These are phyloP conservation scores for Laticauda laticaudata DNA, from an alignment of 2,113 vertebrate genomes.

Conservation along the genomic window DNA sequence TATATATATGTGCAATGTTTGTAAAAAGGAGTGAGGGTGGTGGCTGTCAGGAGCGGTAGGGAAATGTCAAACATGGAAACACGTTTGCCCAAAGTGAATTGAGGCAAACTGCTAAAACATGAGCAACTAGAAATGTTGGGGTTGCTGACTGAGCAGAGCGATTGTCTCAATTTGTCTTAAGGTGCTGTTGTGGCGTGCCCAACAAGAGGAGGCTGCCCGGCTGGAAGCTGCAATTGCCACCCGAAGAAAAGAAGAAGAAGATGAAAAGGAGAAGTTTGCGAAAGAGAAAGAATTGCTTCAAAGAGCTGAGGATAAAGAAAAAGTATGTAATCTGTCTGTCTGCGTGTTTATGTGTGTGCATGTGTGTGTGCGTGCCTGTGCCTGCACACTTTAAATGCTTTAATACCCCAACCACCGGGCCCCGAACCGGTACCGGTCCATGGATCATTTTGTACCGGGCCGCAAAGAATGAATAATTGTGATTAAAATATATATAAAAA, in stretches of 20 bases:
- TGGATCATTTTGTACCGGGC: too few relatives aligned
- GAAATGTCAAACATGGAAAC: neutral
- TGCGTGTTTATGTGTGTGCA: neutral
- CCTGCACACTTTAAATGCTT: neutral
- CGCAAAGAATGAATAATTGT: too few relatives aligned
- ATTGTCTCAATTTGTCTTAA: conserved; percentile 47
- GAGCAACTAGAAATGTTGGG: neutral
- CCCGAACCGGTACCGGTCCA: too few relatives aligned
- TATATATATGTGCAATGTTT: neutral
- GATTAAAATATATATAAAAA: too few relatives aligned
- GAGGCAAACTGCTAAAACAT: neutral
- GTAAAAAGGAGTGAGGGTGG: neutral
- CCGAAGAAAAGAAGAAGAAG: conserved; percentile 76
- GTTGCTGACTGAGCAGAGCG: neutral
- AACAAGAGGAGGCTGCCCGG: conserved; percentile 82
- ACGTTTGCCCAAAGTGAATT: neutral
- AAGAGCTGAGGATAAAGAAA: conserved; percentile 78
- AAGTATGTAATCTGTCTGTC: conserved; percentile 57
- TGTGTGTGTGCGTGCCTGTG: too few relatives aligned
- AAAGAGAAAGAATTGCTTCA: conserved; percentile 72
- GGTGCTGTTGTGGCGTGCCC: conserved; percentile 83
- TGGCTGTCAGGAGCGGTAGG: neutral
- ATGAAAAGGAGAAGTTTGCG: conserved; percentile 73
- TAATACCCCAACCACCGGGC: neutral
- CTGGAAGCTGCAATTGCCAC: conserved; percentile 82